Percentiles rank a stretch among this genome's conserved stretches.
Conservation (phyloP, 2,113 vertebrate genomes). For the Glaucidium brasilianum region DNA sequence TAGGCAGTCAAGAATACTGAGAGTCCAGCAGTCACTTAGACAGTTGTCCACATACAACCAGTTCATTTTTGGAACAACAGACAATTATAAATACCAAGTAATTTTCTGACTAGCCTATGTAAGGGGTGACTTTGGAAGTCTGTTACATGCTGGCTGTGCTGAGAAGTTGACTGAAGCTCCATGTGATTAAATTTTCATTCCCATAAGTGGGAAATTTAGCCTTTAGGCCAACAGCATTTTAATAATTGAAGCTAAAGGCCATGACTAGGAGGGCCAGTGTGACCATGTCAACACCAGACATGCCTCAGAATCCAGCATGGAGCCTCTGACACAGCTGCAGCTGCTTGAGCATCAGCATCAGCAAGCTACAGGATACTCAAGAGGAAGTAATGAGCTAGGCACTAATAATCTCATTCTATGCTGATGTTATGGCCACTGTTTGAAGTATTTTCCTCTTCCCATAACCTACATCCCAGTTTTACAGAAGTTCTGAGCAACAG, state of each 20-base stretch:
- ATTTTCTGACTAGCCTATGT: neutral
- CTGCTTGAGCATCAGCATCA: neutral
- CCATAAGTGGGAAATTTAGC: neutral
- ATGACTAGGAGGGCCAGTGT: neutral
- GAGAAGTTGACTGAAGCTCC: neutral
- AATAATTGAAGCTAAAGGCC: neutral
- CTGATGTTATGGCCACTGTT: neutral
- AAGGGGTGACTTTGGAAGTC: neutral
- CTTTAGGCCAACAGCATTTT: neutral
- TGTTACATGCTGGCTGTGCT: neutral
- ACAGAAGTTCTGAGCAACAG: neutral
- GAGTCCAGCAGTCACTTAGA: neutral
- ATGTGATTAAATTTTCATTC: neutral
- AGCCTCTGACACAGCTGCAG: neutral
- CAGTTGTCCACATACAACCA: neutral
- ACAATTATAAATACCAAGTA: neutral
- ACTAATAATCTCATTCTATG: neutral
- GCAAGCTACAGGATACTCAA: neutral
- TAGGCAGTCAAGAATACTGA: neutral
- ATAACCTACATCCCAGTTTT: neutral
- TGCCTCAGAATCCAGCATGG: neutral
- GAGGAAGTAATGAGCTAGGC: neutral
- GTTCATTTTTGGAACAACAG: neutral
- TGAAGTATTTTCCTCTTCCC: neutral
- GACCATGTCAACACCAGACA: neutral